Base-by-base conservation (phyloP, 2,113 vertebrate species). In the Pterocles burchelli region DNA sequence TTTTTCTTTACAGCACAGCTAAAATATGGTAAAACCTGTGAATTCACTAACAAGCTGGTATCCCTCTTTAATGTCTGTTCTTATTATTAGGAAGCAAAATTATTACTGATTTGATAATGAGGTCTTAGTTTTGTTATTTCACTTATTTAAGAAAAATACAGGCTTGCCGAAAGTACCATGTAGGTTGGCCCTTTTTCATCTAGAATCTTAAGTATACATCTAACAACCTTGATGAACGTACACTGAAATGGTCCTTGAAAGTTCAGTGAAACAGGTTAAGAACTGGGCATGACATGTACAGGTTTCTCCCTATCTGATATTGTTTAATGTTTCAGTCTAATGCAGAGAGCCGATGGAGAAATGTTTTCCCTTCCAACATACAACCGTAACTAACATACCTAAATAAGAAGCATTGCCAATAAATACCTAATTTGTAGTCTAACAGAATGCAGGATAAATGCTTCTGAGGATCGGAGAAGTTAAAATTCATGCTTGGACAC, bases 251-350 rank as follows among this genome's bases (percentile, higher is more conserved):
- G 58, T n/a, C 48, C 34, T 76, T 54, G 54, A 38, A 66, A 70
- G 11, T 36, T 76, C 75, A 62, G 28, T 15, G 48, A 48, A 92
- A 83, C 6, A 85, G 4, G 3, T 29, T 29, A 80, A 73, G 36
- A 85, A 52, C 17, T 3, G 24, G 18, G 34, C 18, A 76, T 13
- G 36, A 62, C 26, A 10, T 1, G 19, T 3, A 51, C 11, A 3
- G 21, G 38, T 66, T 86, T 54, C 59, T 72, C 45, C 34, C 16
- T 54, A n/a, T 49, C 14, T 0, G 0, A 34, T 33, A 63, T 11
- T 31, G 18, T 29, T 86, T n/a, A 78, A 29, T 31, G 29, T 49
- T 85, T 75, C 67, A 72, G 65, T 41, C n/a, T 45, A 48, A 25
- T 16, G 18, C 52, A 67, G 79, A 66, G 17, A 87, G n/a, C 8